Evolutionary conservation across 2,888 invertebrate species (phyloP), one percentile per base, ranked within the genome.

Genomic region (Erebia palarica): DNA sequence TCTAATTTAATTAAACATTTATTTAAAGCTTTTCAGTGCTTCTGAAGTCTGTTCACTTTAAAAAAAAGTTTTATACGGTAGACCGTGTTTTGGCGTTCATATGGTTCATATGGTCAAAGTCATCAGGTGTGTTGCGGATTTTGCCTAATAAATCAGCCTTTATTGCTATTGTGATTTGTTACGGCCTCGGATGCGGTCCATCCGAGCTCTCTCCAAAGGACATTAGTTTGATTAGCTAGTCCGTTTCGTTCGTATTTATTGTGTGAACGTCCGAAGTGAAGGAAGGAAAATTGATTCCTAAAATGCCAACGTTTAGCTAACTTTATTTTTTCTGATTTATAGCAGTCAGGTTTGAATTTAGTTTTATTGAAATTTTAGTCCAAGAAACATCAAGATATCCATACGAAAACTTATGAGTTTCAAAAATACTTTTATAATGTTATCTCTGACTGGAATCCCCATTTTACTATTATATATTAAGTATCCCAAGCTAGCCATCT

Each of bases 181-280:
- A 11, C 9, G 60, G 60, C 44, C 44, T 61, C n/a, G 44, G 11
- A 9, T 44, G 16, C 14, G 44, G 44, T 16, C 18, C 36, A 44
- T 61, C 18, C 59, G n/a, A 36, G n/a, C 14, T 59, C 27, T 36
- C 59, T 36, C 59, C n/a, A 59, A 59, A 59, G n/a, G 27, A 59
- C 27, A 59, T 60, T 60, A 42, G 60, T 60, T 60, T 42, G 16
- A 44, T 44, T 44, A 58, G 57, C 11, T 58, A 58, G 57, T 44
- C 18, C 16, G 16, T 16, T 16, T 44, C 60, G 44, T n/a, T 11
- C 44, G 18, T 13, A 61, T 61, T 61, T 61, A 61, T 61, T 61
- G 60, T 16, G n/a, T 11, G 18, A 61, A 92, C 91, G 78, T 78
- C 77, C 75, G 75, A 74, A 73, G 72, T 65, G 73, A n/a, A n/a